Base-by-base conservation (phyloP, 2,888 invertebrate species). In the Oxystoma pomonae region DNA sequence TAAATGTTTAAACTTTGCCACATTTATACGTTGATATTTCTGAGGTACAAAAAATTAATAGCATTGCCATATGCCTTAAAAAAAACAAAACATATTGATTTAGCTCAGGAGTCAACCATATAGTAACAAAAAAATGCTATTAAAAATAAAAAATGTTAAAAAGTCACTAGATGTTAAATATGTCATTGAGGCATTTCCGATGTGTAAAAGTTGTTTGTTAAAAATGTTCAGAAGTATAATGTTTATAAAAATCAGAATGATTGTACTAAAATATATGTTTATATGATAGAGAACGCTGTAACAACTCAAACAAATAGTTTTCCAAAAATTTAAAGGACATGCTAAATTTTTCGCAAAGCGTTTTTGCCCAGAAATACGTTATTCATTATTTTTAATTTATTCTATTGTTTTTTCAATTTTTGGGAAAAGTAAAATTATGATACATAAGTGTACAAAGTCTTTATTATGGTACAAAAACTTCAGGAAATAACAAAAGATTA, bases 381-480 rank as follows among this genome's bases (percentile, higher is more conserved):
- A 55, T 55, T 12, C 17, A 16, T 12, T 55, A 55, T 12, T 16
- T 5, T 57, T 5, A 57, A 57, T 16, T 57, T 12, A 57, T 12
- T 5, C 3, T 57, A 7, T n/a, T 20, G 57, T 20, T 59, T 18
- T 20, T 35, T 16, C 7, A 59, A 59, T 53, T 17, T 17, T 53
- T 53, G 19, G 16, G n/a, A 19, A 53, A 17, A 53, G n/a, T 53
- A n/a, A 5, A 53, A 3, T 16, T 53, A 53, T 35, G 12, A 35
- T 62, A 58, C 62, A 64, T 65, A 66, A 73, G 74, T 74, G 77
- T 76, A 78, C 76, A 77, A 78, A 77, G 74, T 68, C 12, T 12
- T 3, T 68, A 71, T 72, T 71, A 77, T 76, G 78, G 80, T 80
- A 80, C 79, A 80, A 79, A 79, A 71, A 73, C 76, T 79, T 78